Conservation (phyloP, 2,888 invertebrate species). For the Patella caerulea region DNA sequence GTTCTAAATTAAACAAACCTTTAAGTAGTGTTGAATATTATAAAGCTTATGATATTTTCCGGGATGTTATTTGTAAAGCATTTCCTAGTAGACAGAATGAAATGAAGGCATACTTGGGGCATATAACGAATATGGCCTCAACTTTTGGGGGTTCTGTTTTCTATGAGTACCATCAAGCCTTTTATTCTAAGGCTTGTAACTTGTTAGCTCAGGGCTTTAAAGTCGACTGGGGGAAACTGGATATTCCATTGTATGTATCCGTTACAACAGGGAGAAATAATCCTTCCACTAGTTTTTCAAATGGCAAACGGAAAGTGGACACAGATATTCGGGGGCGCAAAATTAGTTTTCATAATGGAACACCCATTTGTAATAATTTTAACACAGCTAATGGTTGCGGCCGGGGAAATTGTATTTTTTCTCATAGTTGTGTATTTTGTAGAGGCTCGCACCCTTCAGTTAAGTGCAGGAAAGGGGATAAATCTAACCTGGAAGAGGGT, state of each 20-base stretch:
- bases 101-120: neutral
- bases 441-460: too few relatives aligned
- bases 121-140: neutral
- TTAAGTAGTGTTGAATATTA: neutral
- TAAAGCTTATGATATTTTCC: neutral
- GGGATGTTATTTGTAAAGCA: neutral
- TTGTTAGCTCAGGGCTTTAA: slow-evolving; percentile 3
- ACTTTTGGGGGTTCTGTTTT: neutral
- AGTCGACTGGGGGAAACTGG: neutral
- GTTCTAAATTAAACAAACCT: too few relatives aligned
- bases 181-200: neutral
- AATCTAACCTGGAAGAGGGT: too few relatives aligned
- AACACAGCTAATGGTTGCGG: too few relatives aligned
- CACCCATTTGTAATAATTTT: too few relatives aligned
- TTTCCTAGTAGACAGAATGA: neutral
- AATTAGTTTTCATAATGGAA: neutral
- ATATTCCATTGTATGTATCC: neutral
- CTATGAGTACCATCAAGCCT: neutral
- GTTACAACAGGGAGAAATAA: neutral
- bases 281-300: neutral
- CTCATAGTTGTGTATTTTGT: too few relatives aligned
- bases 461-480: too few relatives aligned
- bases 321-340: neutral
- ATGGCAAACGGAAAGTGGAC: neutral
- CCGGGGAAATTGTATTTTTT: too few relatives aligned